These are phyloP conservation scores for Adrianichthys oophorus DNA, from an alignment of 2,797 vertebrate species.

Conservation along the genomic window DNA sequence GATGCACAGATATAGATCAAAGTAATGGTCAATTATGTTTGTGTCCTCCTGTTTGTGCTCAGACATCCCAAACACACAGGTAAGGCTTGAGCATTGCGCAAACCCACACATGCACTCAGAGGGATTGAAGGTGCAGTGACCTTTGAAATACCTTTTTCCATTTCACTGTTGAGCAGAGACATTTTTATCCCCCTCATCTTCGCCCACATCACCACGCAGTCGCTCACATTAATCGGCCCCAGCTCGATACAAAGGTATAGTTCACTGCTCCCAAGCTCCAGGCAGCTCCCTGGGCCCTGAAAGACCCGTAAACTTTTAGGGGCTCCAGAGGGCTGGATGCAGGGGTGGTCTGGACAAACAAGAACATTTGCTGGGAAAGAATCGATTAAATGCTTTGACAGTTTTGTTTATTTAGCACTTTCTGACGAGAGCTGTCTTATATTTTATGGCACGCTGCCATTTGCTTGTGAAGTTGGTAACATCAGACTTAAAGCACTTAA, in stretches of 20 bases:
- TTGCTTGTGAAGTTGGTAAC: too few relatives aligned
- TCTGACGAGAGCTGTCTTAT: too few relatives aligned
- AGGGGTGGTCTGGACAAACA: too few relatives aligned
- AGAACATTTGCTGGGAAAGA: background rate
- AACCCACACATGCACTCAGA: background rate
- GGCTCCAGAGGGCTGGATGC: background rate
- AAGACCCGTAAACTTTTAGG: conserved; percentile 1
- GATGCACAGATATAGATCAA: background rate
- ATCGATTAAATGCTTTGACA: too few relatives aligned
- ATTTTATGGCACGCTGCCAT: too few relatives aligned
- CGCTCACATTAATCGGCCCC: conserved; percentile 11
- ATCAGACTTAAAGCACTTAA: too few relatives aligned
- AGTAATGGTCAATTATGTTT: background rate
- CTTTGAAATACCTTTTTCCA: conserved; percentile 15
- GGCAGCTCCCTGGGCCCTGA: conserved; percentile 16
- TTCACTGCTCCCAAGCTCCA: background rate
- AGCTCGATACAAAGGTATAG: background rate
- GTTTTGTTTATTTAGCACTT: too few relatives aligned
- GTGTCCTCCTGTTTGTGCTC: background rate
- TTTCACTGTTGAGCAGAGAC: conserved; percentile 13
- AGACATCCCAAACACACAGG: conserved; percentile 9
- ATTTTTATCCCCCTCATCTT: conserved; percentile 7
- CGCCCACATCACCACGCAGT: conserved; percentile 13
- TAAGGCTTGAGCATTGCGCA: conserved; percentile 2
- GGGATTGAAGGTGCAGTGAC: conserved; percentile 17